Conservation (phyloP, 2,113 vertebrate species). For the Mormoops blainvillei region DNA sequence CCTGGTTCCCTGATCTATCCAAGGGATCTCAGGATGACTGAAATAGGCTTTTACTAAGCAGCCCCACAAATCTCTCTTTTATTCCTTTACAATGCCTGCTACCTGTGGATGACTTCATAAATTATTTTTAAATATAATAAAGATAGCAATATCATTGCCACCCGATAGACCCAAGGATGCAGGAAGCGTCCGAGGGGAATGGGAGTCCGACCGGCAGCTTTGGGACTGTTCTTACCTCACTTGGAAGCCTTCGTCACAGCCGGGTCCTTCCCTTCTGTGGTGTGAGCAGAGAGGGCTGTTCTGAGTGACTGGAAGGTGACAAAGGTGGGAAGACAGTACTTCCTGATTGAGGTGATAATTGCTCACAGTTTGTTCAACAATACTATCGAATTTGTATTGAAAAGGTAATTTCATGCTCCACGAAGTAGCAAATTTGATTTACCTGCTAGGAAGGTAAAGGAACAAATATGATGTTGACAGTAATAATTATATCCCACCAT, state of each 20-base stretch:
- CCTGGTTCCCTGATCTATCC: background rate
- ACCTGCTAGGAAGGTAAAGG: slow-evolving; percentile 65
- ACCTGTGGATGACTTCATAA: background rate
- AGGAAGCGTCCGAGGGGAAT: slow-evolving; percentile 4
- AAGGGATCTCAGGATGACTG: background rate
- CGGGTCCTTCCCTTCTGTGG: slow-evolving; percentile 17
- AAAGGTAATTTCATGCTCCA: slow-evolving; percentile 80
- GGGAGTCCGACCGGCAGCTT: slow-evolving; percentile 60
- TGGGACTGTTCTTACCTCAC: slow-evolving; percentile 11
- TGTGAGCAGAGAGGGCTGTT: slow-evolving; percentile 37
- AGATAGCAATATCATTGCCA: background rate
- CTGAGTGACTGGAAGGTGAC: slow-evolving; percentile 57
- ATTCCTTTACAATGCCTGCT: background rate
- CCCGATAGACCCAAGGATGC: background rate
- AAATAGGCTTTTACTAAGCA: background rate
- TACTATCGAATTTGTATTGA: slow-evolving; percentile 80
- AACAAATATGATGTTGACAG: slow-evolving; percentile 67
- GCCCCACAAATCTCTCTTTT: background rate
- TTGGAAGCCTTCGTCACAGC: slow-evolving; percentile 45
- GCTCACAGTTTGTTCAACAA: slow-evolving; percentile 61
- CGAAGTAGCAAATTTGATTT: slow-evolving; percentile 79
- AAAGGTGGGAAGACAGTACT: background rate
- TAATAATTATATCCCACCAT: slow-evolving; percentile 32
- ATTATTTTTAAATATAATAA: background rate
- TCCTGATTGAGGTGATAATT: slow-evolving; percentile 68